Evolutionary conservation across 2,113 vertebrate genomes (phyloP).

Genomic region (Thermophis baileyi): DNA sequence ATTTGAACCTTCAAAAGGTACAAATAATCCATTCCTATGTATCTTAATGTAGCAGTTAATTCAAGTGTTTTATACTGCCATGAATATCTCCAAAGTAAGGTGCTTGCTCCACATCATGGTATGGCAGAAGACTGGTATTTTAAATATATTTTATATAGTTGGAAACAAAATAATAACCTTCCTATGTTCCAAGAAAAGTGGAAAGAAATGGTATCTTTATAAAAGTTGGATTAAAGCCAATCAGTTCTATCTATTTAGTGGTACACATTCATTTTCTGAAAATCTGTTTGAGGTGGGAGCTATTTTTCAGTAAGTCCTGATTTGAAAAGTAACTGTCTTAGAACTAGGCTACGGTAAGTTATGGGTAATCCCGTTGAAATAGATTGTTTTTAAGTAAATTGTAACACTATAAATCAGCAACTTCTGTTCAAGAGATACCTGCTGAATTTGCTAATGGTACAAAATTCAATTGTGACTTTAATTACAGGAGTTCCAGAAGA

Average conservation of each 20-base stretch:
- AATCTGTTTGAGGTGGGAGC: neutral
- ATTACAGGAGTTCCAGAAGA: conserved; percentile 62
- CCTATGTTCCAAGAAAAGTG: neutral
- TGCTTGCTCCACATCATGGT: neutral
- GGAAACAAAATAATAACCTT: neutral
- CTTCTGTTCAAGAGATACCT: neutral
- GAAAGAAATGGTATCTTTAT: neutral
- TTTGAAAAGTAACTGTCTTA: neutral
- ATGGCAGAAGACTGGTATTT: neutral
- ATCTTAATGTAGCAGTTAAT: neutral
- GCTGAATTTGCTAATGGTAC: neutral
- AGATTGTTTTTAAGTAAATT: neutral
- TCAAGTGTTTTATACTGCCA: neutral
- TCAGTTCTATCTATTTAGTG: neutral
- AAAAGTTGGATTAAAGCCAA: neutral
- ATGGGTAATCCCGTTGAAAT: neutral
- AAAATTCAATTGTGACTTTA: conserved; percentile 26
- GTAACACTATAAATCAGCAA: neutral
- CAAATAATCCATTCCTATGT: neutral
- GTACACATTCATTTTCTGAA: neutral
- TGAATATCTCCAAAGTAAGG: neutral
- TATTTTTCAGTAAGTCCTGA: neutral
- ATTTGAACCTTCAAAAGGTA: neutral
- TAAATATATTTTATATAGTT: neutral
- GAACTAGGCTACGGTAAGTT: neutral